Conservation (phyloP, 2,888 invertebrate species). For the Plutella xylostella region DNA sequence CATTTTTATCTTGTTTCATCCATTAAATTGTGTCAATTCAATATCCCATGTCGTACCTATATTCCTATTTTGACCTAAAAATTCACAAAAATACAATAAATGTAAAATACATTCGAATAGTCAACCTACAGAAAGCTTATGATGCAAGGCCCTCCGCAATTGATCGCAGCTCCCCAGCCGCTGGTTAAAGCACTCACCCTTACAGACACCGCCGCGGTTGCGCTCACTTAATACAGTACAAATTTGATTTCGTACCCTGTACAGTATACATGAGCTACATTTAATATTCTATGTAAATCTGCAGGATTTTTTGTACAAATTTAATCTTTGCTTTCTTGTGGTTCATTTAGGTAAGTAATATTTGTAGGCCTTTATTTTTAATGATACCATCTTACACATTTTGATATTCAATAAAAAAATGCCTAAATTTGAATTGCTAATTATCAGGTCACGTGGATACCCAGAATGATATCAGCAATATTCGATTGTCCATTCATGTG, state of each 20-base stretch:
- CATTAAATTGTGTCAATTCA: too few relatives aligned
- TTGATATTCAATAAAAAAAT: not conserved
- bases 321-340: not conserved
- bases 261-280: constrained; percentile 21
- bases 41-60: too few relatives aligned
- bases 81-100: too few relatives aligned
- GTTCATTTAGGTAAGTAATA: not conserved
- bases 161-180: constrained; percentile 60
- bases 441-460: constrained; percentile 12
- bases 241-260: constrained; percentile 51
- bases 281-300: constrained; percentile 12
- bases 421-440: not conserved
- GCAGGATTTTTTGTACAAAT: not conserved
- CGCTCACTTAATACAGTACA: constrained; percentile 50
- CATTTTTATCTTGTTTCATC: too few relatives aligned
- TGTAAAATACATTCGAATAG: too few relatives aligned
- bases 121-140: too few relatives aligned
- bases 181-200: constrained; percentile 59
- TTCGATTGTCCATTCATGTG: constrained; percentile 46
- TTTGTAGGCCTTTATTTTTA: too few relatives aligned
- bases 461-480: constrained; percentile 35
- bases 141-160: constrained; percentile 52
- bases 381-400: too few relatives aligned
- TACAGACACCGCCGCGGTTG: constrained; percentile 28
- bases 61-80: too few relatives aligned